Conservation (phyloP, 2,113 vertebrate genomes). For the Dromaius novaehollandiae region DNA sequence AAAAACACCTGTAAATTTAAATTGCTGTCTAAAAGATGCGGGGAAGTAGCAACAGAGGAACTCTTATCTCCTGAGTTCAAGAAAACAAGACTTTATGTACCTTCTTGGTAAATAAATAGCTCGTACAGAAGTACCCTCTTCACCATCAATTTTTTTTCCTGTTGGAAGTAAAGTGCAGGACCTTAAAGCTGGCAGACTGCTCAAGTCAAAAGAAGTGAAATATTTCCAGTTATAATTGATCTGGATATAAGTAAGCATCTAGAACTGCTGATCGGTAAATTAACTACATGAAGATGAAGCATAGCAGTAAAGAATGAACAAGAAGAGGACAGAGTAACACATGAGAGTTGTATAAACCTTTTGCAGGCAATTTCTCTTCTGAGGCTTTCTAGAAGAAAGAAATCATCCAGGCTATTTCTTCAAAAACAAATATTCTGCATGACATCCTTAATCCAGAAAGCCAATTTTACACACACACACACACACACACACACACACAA, state of each 20-base stretch:
- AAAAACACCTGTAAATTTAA: background rate
- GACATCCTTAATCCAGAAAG: background rate
- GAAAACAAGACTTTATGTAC: background rate
- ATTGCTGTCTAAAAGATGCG: background rate
- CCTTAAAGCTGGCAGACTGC: too few relatives aligned
- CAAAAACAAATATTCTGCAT: background rate
- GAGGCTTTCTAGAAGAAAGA: background rate
- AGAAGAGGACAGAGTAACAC: background rate
- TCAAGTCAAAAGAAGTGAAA: background rate
- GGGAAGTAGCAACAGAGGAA: background rate
- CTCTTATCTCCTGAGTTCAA: background rate
- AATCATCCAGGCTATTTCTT: background rate
- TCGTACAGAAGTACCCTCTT: background rate
- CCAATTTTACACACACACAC: background rate
- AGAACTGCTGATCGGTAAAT: too few relatives aligned
- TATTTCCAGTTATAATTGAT: background rate
- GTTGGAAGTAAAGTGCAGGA: background rate
- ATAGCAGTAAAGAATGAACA: background rate
- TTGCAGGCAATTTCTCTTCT: background rate
- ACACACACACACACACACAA: background rate
- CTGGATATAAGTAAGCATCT: background rate
- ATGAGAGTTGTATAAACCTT: background rate
- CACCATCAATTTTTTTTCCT: background rate
- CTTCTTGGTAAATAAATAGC: background rate
- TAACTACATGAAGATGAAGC: background rate